Base-by-base conservation (phyloP, 2,888 invertebrate genomes). In the Orthonychiurus folsomi region DNA sequence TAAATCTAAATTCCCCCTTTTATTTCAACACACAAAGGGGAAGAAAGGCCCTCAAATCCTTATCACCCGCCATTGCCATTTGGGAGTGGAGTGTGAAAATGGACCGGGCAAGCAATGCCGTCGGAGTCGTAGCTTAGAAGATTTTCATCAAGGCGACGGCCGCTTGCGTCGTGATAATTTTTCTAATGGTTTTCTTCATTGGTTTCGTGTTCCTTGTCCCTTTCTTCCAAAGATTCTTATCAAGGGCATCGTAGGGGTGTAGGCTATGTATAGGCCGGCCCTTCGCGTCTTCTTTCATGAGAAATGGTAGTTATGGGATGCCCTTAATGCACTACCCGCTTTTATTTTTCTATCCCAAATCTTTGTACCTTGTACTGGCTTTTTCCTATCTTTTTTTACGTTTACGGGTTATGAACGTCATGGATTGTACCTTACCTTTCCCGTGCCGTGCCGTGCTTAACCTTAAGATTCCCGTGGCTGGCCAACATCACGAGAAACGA, bases 251-350 rank as follows among this genome's bases (percentile, higher is more conserved):
- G n/a, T n/a, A n/a, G n/a, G n/a, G n/a, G n/a, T n/a, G n/a, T n/a
- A n/a, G n/a, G n/a, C n/a, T 15, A 37, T 15, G 37, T 37, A 15
- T 9, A 37, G 37, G 37, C 5, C 15, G 37, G 15, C 37, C 37
- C 37, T 37, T 37, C 37, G 5, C 15, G 5, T 37, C 37, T 37
- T 37, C 37, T 15, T 37, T 5, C 37, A 37, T 37, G 37, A 37
- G 37, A 37, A 37, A 37, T 37, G 37, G 37, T 37, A 37, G 37
- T 37, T 37, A n/a, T n/a, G n/a, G n/a, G n/a, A n/a, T n/a, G n/a
- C n/a, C n/a, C n/a, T n/a, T n/a, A n/a, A n/a, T n/a, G n/a, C n/a
- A n/a, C n/a, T n/a, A n/a, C n/a, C n/a, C n/a, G n/a, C n/a, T n/a
- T n/a, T n/a, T n/a, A n/a, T n/a, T n/a, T n/a, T n/a, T n/a, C n/a